A percentile compares a stretch with the other conserved stretches of the same genome.
These are phyloP conservation scores for Erebia ligea DNA, from an alignment of 2,888 invertebrate species.

Conservation along the genomic window DNA sequence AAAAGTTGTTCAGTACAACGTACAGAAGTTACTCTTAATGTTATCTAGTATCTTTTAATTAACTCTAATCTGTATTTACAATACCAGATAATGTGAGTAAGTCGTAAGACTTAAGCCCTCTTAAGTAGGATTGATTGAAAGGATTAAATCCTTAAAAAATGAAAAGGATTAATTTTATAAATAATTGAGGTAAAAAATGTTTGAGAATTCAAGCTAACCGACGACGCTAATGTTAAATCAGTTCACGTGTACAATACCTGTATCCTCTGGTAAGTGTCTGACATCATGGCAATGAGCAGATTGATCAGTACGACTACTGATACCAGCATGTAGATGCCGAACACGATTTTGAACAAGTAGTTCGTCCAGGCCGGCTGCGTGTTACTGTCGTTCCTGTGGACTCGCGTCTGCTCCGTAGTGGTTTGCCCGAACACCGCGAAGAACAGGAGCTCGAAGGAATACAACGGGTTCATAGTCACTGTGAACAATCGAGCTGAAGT, in stretches of 20 bases:
- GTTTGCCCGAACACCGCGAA: conserved; percentile 99
- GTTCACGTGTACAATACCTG: conserved; percentile 86
- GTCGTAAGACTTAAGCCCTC: too few species aligned
- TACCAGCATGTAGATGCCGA: conserved; percentile 98
- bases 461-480: conserved; percentile 95
- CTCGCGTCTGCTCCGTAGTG: conserved; percentile 88
- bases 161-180: too few species aligned
- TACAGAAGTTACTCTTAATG: too few species aligned
- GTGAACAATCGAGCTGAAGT: conserved; percentile 81
- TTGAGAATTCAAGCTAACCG: conserved; percentile 3
- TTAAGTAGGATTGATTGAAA: too few species aligned
- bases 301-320: conserved; percentile 99
- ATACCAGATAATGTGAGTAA: too few species aligned
- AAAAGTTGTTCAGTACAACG: too few species aligned
- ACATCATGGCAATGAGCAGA: conserved; percentile 99
- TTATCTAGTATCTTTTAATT: too few species aligned
- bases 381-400: conserved; percentile 85
- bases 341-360: conserved; percentile 93
- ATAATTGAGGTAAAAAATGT: background rate
- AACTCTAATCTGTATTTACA: too few species aligned
- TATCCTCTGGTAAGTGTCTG: conserved; percentile 99
- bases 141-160: too few species aligned
- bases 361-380: conserved; percentile 92
- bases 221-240: conserved; percentile 39
- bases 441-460: conserved; percentile 98